These are phyloP conservation scores for Dasysyrphus tricinctus DNA, from an alignment of 2,888 invertebrate species.

Conservation along the genomic window DNA sequence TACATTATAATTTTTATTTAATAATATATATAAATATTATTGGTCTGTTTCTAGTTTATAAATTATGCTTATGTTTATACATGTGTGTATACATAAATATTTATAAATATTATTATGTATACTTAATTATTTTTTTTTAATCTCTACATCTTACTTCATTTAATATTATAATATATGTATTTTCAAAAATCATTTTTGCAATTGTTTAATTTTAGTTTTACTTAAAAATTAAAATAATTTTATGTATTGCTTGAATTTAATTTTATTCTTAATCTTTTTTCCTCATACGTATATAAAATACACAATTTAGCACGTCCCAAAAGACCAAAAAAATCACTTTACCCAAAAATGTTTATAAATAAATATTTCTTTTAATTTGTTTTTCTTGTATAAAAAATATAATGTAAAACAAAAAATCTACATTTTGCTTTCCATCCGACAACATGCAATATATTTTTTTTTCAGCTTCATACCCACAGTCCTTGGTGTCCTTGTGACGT, in stretches of 20 bases:
- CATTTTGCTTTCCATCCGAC: slow-evolving; percentile 1
- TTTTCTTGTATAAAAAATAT: slow-evolving; percentile 71
- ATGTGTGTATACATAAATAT: slow-evolving; percentile 10
- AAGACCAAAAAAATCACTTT: slow-evolving; percentile 41
- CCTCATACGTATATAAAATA: slow-evolving; percentile 72
- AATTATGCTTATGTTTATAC: slow-evolving; percentile 67
- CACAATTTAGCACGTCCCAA: slow-evolving; percentile 64
- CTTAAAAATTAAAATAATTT: slow-evolving; percentile 51
- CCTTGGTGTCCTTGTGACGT: slow-evolving; percentile 54
- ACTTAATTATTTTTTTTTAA: slow-evolving; percentile 11
- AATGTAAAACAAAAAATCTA: slow-evolving; percentile 50
- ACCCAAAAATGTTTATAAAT: slow-evolving; percentile 52
- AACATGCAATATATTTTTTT: slow-evolving; percentile 14
- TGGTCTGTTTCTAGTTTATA: slow-evolving; percentile 69
- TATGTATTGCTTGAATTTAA: slow-evolving; percentile 72
- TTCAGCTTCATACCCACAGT: slow-evolving; percentile 7
- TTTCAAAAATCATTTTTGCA: slow-evolving; percentile 52
- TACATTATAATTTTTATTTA: slow-evolving; percentile 70
- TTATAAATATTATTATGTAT: slow-evolving; percentile 46
- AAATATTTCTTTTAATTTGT: slow-evolving; percentile 26
- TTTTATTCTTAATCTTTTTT: slow-evolving; percentile 32
- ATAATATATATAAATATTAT: slow-evolving; percentile 74
- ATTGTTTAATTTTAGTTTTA: slow-evolving; percentile 27
- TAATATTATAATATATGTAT: slow-evolving; percentile 46
- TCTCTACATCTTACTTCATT: slow-evolving; percentile 1